Base-by-base conservation (phyloP, 1,140 invertebrate species). In the Polypedilum vanderplanki region DNA sequence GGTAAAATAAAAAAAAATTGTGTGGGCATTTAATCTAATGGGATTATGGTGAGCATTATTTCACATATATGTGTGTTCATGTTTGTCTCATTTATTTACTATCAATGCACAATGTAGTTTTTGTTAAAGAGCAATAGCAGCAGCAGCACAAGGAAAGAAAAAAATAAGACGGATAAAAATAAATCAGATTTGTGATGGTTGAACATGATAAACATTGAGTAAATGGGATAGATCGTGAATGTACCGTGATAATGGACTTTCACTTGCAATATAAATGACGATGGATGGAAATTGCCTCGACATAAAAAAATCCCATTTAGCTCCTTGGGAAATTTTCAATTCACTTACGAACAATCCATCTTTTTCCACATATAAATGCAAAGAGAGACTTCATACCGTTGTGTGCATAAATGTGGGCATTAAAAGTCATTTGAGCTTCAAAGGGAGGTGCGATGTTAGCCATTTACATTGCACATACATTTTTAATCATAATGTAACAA, bases 401-500 rank as follows among this genome's bases (percentile, higher is more conserved):
- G 12, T 57, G 46, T 15, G 46, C 3, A 57, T n/a, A 57, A 4
- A 57, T 57, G 46, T 57, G 46, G 46, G 46, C 12, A 57, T n/a
- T 4, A 57, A 12, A 33, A 33, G 24, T 33, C 24, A 33, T 33
- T 33, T 33, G 7, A 57, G 46, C 46, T n/a, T 57, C 46, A 57
- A 57, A 57, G 46, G n/a, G 12, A 57, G 12, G n/a, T n/a, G 46
- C 65, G n/a, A 20, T 70, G n/a, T 70, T 9, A 70, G 17, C 65
- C 65, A 70, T 70, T 70, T 70, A 70, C 65, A 7, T n/a, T 70
- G 65, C 10, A 22, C 65, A 70, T 70, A 22, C 65, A 70, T 70
- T 70, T 70, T 70, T 70, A 70, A 70, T 70, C 17, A 70, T 22
- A 70, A 18, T 70, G 65, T 20, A 70, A 70, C 65, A 18, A 70